Conservation (phyloP, 2,797 vertebrate genomes). For the Nothura maculosa region DNA sequence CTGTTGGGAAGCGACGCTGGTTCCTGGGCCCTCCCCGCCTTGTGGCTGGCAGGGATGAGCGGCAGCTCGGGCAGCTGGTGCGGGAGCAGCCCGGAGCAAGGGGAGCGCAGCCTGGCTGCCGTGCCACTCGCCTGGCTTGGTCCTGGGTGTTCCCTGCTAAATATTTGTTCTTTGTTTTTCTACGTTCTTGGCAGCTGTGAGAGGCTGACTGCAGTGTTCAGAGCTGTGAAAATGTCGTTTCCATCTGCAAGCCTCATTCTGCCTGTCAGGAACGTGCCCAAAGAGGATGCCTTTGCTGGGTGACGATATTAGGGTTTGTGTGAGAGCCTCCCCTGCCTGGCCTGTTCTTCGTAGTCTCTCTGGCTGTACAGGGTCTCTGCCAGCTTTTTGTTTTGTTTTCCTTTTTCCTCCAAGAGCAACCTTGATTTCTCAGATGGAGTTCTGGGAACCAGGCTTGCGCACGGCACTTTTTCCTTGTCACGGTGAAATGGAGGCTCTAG, state of each 20-base stretch:
- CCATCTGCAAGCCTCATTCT: slow-evolving; percentile 8
- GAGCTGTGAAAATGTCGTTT: slow-evolving; percentile 40
- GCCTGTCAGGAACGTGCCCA: background rate
- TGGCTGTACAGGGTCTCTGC: background rate
- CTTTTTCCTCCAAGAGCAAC: background rate
- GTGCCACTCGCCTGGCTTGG: background rate
- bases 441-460: background rate
- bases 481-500: background rate
- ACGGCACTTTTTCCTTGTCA: background rate
- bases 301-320: background rate
- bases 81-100: background rate
- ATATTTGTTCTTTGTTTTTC: slow-evolving; percentile 52
- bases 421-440: background rate
- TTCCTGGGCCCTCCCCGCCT: background rate
- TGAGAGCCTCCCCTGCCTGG: background rate
- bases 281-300: background rate
- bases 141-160: slow-evolving; percentile 32
- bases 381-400: background rate
- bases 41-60: background rate
- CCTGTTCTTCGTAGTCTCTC: background rate
- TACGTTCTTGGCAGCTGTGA: slow-evolving; percentile 29
- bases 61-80: background rate
- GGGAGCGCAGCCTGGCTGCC: background rate
- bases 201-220: slow-evolving; percentile 20
- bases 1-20: background rate